Evolutionary conservation across 2,113 vertebrate species (phyloP), one percentile per base, ranked within the genome.

Genomic region (Catharus fuscescens): DNA sequence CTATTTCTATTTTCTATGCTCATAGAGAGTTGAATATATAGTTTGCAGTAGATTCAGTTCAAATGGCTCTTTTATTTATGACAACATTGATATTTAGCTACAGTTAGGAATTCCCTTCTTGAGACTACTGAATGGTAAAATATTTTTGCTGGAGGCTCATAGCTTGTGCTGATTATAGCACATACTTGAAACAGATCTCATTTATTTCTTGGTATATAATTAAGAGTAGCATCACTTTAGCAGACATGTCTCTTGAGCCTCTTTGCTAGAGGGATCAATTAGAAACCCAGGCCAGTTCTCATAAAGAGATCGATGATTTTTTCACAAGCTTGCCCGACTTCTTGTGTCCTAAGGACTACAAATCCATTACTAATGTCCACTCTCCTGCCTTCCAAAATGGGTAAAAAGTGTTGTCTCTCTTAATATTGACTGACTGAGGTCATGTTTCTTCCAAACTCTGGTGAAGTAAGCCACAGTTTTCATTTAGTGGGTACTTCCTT

Each of bases 31-130:
- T 73, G 36, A 18, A 9, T 76, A 24, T 65, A 38, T 61, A 25
- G n/a, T 77, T 77, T 54, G 28, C 6, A 36, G 13, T 64, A 36
- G 42, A 56, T 66, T 90, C 26, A 28, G 54, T 92, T 88, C 48
- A 64, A 61, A 64, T 53, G 25, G 12, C n/a, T 74, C 31, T 67
- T 85, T 52, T 88, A 56, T 24, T 34, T 88, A 31, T 10, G 60
- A 18, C 31, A 86, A n/a, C 4, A 12, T 6, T 76, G 80, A 65
- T 31, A 45, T 70, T 88, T 81, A 73, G 24, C n/a, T 90, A 47
- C n/a, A 31, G 36, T 85, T 85, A 88, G 29, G 31, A 83, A 77
- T 91, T 90, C 17, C 14, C 16, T 86, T 95, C 47, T 52, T 64
- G 48, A 60, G 23, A n/a, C 47, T n/a, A 56, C 29, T 72, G 34